Evolutionary conservation across 2,113 vertebrate species (phyloP).

Genomic region (Sapajus apella): DNA sequence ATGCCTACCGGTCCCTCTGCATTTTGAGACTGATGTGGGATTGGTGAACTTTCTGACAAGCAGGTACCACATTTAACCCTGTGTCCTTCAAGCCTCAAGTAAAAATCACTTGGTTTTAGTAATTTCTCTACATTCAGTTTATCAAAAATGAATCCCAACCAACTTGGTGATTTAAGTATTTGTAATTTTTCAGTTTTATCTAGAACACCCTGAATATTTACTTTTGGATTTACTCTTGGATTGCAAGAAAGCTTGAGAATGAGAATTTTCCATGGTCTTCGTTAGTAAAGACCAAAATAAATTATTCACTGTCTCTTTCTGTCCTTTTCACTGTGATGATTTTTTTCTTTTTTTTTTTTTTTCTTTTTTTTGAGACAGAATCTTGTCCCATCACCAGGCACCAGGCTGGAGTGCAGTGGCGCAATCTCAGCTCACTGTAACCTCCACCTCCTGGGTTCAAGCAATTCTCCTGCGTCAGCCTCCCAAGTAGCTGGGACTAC

Average conservation of each 20-base stretch:
- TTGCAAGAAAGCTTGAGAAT: background rate
- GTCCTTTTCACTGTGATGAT: background rate
- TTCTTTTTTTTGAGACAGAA: no score
- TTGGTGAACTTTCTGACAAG: background rate
- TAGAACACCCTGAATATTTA: background rate
- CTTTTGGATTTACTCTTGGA: background rate
- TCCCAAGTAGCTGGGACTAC: no score
- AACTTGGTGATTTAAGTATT: background rate
- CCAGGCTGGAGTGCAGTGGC: no score
- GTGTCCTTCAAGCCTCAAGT: background rate
- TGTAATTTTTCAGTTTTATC: background rate
- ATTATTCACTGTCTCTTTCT: background rate
- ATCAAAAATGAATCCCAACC: conserved; percentile 4
- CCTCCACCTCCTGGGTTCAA: no score
- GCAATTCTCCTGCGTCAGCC: no score
- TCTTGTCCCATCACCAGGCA: no score
- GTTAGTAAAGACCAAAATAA: conserved; percentile 28
- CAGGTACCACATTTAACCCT: background rate
- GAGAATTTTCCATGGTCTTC: background rate
- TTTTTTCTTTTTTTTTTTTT: background rate
- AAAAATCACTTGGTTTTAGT: background rate
- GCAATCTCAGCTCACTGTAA: no score
- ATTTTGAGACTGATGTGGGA: background rate
- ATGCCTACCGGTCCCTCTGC: background rate
- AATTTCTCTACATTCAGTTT: background rate